These are phyloP conservation scores for Sinella curviseta DNA, from an alignment of 1,140 invertebrate species.

Conservation along the genomic window DNA sequence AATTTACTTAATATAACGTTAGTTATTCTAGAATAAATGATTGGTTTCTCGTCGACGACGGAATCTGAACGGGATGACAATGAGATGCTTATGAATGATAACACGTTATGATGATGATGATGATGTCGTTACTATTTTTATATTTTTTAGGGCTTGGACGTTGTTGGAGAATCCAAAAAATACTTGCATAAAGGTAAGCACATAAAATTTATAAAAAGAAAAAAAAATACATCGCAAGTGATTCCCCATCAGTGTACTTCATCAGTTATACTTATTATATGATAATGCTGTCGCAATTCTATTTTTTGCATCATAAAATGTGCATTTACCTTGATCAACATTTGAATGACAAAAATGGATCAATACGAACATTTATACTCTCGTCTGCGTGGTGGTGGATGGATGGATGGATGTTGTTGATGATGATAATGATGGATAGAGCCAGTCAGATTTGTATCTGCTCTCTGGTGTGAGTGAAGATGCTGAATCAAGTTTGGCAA, in stretches of 20 bases:
- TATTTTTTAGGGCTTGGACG: no score
- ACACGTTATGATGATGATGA: no score
- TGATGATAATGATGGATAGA: background rate
- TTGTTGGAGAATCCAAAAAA: no score
- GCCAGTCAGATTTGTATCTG: background rate
- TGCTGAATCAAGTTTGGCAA: slow-evolving; percentile 15
- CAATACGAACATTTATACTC: background rate
- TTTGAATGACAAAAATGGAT: slow-evolving; percentile 23
- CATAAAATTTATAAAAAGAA: no score
- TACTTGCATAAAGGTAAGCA: no score
- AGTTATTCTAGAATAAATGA: no score
- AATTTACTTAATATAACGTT: no score
- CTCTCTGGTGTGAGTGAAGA: background rate
- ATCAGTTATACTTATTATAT: no score
- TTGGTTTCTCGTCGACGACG: background rate
- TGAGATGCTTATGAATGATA: background rate
- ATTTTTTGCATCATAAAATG: background rate
- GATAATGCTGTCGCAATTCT: slow-evolving; percentile 2
- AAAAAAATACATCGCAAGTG: no score
- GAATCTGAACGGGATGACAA: background rate
- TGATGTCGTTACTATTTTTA: no score
- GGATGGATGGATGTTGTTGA: background rate
- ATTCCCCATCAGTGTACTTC: no score
- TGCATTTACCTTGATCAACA: slow-evolving; percentile 16
- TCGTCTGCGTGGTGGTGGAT: background rate